These are phyloP conservation scores for Myopa tessellatipennis DNA, from an alignment of 2,888 invertebrate species.

Conservation along the genomic window DNA sequence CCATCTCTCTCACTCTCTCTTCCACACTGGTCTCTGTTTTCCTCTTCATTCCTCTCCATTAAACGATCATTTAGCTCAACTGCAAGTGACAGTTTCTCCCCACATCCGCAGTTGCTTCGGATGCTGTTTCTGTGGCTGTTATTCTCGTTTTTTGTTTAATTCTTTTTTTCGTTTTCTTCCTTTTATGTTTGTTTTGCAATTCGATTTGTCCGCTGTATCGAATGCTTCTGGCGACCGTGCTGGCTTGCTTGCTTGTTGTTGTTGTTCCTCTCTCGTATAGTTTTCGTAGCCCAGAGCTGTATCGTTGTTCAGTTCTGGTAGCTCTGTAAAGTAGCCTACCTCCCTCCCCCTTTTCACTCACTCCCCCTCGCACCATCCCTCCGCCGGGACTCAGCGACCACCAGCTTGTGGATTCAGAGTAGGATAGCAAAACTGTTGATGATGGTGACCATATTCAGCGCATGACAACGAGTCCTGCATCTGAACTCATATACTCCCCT, in stretches of 20 bases:
- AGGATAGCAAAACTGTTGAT: neutral
- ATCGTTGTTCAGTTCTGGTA: no score
- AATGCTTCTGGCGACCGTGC: neutral
- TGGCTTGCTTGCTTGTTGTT: no score
- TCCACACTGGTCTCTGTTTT: neutral
- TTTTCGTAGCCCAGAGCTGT: no score
- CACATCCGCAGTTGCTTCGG: conserved; percentile 2
- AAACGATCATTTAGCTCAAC: conserved; percentile 30
- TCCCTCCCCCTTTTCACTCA: no score
- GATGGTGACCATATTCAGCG: conserved; percentile 26
- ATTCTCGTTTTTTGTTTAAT: conserved; percentile 1
- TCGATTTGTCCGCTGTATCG: conserved; percentile 22
- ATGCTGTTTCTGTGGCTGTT: neutral
- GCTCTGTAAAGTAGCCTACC: no score
- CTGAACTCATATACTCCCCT: no score
- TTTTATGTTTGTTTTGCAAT: conserved; percentile 12
- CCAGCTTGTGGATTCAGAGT: no score
- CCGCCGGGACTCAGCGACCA: no score
- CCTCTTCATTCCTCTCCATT: conserved; percentile 24
- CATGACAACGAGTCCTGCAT: conserved; percentile 29
- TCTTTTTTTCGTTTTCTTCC: neutral
- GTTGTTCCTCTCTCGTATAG: no score
- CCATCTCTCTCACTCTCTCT: neutral
- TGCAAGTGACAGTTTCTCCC: conserved; percentile 35
- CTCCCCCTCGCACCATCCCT: no score